phyloP scores from a whole-genome alignment of 2,888 invertebrate genomes.

The Meandrusa payeni region DNA sequence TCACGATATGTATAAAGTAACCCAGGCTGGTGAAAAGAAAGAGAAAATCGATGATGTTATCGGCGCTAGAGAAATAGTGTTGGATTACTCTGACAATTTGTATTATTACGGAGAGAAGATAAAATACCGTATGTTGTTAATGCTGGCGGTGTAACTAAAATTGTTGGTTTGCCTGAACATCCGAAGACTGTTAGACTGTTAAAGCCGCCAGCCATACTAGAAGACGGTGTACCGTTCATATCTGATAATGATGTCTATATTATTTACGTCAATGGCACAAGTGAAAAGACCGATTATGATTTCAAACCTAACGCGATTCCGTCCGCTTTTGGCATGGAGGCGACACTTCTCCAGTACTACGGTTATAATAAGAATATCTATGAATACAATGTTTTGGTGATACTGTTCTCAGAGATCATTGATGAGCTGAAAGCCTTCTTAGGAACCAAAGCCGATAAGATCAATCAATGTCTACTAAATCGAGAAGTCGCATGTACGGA shows the following conservation, averaged over 20 bases:
- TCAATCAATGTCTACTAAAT: constrained; percentile 37
- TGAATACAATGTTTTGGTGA: constrained; percentile 43
- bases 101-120: constrained; percentile 24
- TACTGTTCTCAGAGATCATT: constrained; percentile 26
- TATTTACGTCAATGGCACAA: constrained; percentile 42
- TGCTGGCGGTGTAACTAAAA: constrained; percentile 34
- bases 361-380: constrained; percentile 56
- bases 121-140: constrained; percentile 22
- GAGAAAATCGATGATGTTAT: constrained; percentile 15
- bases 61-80: constrained; percentile 24
- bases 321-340: constrained; percentile 48
- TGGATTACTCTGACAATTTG: constrained; percentile 26
- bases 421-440: constrained; percentile 39
- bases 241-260: constrained; percentile 40
- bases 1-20: constrained; percentile 25
- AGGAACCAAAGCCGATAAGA: constrained; percentile 34
- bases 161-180: constrained; percentile 44
- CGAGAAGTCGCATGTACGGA: constrained; percentile 29
- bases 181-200: constrained; percentile 37
- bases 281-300: constrained; percentile 33
- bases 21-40: constrained; percentile 22
- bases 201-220: constrained; percentile 42
- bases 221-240: constrained; percentile 40
- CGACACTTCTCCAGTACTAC: constrained; percentile 47
- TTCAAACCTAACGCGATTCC: constrained; percentile 37